phyloP scores from a whole-genome alignment of 2,888 invertebrate species.

The Bedellia somnulentella region DNA sequence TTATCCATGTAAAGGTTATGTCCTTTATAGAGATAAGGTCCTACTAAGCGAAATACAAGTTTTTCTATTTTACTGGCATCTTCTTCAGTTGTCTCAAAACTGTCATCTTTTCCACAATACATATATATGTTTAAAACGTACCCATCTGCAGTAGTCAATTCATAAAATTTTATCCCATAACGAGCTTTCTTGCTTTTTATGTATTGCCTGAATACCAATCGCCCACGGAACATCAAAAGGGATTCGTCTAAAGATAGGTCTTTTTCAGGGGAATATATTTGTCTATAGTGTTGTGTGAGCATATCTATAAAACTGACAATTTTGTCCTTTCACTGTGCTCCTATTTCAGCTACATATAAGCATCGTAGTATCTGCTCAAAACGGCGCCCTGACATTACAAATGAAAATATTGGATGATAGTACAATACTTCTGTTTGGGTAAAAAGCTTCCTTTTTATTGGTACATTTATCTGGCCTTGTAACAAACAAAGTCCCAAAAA shows the following conservation, averaged over 20 bases:
- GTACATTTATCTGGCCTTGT: background rate
- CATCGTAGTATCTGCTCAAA: background rate
- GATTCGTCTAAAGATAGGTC: background rate
- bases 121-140: background rate
- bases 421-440: background rate
- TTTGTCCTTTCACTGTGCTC: background rate
- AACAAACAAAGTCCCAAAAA: background rate
- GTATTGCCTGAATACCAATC: background rate
- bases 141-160: constrained; percentile 1
- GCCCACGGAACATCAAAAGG: background rate
- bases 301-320: background rate
- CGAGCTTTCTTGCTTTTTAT: background rate
- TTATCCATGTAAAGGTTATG: no score
- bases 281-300: background rate
- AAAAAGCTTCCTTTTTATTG: background rate
- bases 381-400: background rate
- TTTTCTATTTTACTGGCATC: background rate
- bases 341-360: background rate
- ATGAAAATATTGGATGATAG: background rate
- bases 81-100: background rate
- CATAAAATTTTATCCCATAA: background rate
- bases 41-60: background rate
- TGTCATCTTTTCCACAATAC: background rate
- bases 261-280: background rate
- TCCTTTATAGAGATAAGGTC: background rate